Evolutionary conservation across 2,888 invertebrate genomes (phyloP), one percentile per base, ranked within the genome.

Genomic region (Neocrepidodera transversa): DNA sequence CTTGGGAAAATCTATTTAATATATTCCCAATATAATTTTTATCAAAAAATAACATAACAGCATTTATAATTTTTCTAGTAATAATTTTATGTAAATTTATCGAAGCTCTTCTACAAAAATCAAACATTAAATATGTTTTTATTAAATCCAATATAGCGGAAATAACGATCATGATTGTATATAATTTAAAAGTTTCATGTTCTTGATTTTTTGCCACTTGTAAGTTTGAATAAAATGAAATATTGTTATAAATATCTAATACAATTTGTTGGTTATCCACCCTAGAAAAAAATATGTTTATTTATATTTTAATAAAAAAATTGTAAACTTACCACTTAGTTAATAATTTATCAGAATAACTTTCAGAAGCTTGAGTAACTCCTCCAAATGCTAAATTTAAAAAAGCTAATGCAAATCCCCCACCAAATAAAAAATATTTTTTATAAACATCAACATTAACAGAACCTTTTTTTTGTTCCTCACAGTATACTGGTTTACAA

Each of bases 21-120:
- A 74, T 68, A 58, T 74, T 74, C 32, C 73, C 74, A 45, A 74
- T 74, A 48, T 73, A 71, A 65, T 72, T 65, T 1, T 66, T 68
- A 47, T 74, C 74, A 47, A 74, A 74, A 47, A 74, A 74, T 10
- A 63, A 49, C 74, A 74, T 74, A 1, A 68, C 64, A 2, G 71
- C 73, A 50, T 66, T 66, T 0, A 72, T 62, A 10, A 74, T 65
- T 14, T 63, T 67, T 2, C 45, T 35, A 4, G 67, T 63, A 70
- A 74, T 72, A 13, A 61, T 60, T 58, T 71, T 71, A 60, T 74
- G 74, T 1, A 73, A 20, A 30, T 70, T 74, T 5, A 70, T 64
- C 0, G 74, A 74, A 92, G 83, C 83, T 93, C 84, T 10, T 90
- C n/a, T n/a, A n/a, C n/a, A n/a, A n/a, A n/a, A n/a, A n/a, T n/a